A percentile compares a stretch with the other conserved stretches of the same genome.
phyloP scores from a whole-genome alignment of 1,140 invertebrate genomes.

The Mya arenaria region DNA sequence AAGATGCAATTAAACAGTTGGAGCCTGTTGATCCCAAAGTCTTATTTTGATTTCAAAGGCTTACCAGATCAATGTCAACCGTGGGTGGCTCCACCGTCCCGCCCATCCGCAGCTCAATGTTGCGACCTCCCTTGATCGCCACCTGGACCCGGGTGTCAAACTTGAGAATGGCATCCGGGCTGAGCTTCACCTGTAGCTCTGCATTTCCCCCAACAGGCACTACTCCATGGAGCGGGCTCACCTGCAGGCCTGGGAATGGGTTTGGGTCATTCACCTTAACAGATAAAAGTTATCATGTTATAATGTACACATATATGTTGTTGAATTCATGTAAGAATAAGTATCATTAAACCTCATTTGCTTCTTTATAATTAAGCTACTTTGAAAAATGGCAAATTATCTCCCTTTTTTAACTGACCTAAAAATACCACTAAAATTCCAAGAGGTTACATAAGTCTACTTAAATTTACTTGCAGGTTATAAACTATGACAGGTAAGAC shows the following conservation, averaged over 20 bases:
- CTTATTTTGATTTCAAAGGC: too few relatives aligned
- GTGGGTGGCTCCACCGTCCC: slow-evolving; percentile 79
- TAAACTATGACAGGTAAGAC: background rate
- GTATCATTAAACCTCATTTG: too few relatives aligned
- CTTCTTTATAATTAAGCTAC: too few relatives aligned
- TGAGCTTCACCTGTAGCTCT: slow-evolving; percentile 76
- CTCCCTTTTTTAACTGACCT: too few relatives aligned
- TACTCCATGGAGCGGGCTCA: slow-evolving; percentile 78
- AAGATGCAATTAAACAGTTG: too few relatives aligned
- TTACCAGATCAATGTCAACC: slow-evolving; percentile 79
- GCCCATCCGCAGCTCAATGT: slow-evolving; percentile 78
- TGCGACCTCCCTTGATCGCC: slow-evolving; percentile 76
- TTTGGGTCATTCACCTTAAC: slow-evolving; percentile 79
- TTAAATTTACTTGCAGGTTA: background rate
- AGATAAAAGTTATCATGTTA: too few relatives aligned
- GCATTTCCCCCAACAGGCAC: slow-evolving; percentile 78
- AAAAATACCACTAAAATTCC: too few relatives aligned
- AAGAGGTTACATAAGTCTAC: too few relatives aligned
- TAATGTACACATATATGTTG: too few relatives aligned
- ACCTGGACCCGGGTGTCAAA: slow-evolving; percentile 80
- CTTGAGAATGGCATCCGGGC: slow-evolving; percentile 78
- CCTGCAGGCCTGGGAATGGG: slow-evolving; percentile 78
- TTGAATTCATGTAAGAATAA: too few relatives aligned
- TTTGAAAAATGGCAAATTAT: too few relatives aligned
- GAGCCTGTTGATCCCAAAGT: too few relatives aligned